These are phyloP conservation scores for Cosmia pyralina DNA, from an alignment of 2,888 invertebrate species.

Conservation along the genomic window DNA sequence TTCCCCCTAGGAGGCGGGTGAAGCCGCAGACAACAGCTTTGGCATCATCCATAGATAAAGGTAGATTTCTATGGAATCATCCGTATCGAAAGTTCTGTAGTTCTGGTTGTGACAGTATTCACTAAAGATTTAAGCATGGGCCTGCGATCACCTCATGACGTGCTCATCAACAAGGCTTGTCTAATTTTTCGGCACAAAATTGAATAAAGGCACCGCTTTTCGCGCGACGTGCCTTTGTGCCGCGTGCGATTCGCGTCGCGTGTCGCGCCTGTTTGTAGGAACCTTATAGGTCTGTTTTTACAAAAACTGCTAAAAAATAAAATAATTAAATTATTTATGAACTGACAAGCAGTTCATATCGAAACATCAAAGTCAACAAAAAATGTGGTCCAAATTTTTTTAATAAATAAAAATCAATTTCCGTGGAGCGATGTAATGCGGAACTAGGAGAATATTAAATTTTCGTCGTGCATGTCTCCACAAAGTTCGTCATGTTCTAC, in stretches of 20 bases:
- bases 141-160: not conserved
- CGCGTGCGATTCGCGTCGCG: no score
- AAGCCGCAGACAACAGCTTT: not conserved
- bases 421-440: slow-evolving; percentile 32
- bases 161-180: not conserved
- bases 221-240: no score
- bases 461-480: slow-evolving; percentile 82
- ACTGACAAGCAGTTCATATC: slow-evolving; percentile 7
- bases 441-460: slow-evolving; percentile 80
- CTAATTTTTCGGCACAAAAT: not conserved
- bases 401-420: slow-evolving; percentile 54
- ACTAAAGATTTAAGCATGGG: not conserved
- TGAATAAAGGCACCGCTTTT: no score
- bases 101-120: not conserved
- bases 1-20: not conserved
- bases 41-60: no score
- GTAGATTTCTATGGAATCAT: not conserved
- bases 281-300: not conserved
- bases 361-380: slow-evolving; percentile 9
- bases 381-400: slow-evolving; percentile 27
- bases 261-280: no score
- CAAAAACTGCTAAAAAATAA: not conserved
- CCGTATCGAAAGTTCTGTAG: not conserved
- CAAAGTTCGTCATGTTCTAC: slow-evolving; percentile 80
- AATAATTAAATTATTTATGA: slow-evolving; percentile 12